phyloP scores from a whole-genome alignment of 2,797 vertebrate species.

The Choloepus didactylus region DNA sequence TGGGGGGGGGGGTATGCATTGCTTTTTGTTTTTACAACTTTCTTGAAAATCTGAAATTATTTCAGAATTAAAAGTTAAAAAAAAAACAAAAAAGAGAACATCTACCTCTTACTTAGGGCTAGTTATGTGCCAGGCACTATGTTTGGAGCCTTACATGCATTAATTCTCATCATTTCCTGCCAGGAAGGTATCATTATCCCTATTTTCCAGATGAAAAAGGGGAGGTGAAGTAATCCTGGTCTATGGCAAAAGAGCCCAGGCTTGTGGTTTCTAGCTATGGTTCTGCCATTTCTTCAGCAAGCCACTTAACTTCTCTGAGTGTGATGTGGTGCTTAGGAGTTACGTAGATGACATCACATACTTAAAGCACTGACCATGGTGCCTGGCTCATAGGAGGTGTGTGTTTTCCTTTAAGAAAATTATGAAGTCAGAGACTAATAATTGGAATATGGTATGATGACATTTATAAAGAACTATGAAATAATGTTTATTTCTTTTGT shows the following conservation, averaged over 20 bases:
- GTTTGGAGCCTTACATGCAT: neutral
- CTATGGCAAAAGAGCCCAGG: neutral
- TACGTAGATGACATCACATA: neutral
- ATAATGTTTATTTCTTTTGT: constrained; percentile 28
- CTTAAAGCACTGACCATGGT: neutral
- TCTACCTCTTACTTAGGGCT: neutral
- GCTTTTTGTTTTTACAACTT: no score
- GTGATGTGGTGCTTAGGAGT: neutral
- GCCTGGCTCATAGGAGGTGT: neutral
- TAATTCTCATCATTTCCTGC: neutral
- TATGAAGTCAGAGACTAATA: neutral
- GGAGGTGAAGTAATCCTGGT: neutral
- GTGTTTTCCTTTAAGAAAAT: neutral
- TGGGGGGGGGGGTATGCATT: no score
- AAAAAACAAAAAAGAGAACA: neutral
- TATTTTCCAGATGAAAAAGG: neutral
- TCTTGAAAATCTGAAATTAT: no score
- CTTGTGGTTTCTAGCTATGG: constrained; percentile 18
- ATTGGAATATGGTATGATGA: neutral
- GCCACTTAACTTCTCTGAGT: neutral
- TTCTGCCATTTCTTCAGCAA: constrained; percentile 9
- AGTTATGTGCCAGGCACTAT: neutral
- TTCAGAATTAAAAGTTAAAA: no score
- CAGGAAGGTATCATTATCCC: neutral
- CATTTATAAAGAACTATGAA: constrained; percentile 7